These are phyloP conservation scores for Nephotettix cincticeps DNA, from an alignment of 1,140 invertebrate genomes.

Conservation along the genomic window DNA sequence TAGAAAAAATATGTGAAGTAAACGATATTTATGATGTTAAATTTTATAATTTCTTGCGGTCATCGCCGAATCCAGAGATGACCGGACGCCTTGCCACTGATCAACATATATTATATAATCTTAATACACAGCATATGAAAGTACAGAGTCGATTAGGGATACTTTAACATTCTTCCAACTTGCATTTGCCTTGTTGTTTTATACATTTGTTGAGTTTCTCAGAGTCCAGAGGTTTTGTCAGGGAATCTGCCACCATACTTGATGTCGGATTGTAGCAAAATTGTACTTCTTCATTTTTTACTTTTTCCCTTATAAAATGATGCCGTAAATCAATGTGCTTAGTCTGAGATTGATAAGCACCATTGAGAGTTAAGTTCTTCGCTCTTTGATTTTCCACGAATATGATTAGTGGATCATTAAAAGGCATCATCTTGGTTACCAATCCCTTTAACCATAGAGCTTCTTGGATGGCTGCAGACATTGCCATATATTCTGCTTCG, in stretches of 20 bases:
- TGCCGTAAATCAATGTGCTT: not conserved
- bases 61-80: too few relatives aligned
- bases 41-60: not conserved
- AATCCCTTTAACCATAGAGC: not conserved
- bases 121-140: too few relatives aligned
- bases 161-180: not conserved
- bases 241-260: not conserved
- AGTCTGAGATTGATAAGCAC: not conserved
- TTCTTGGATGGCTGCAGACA: not conserved
- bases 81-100: too few relatives aligned
- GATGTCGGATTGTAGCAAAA: not conserved
- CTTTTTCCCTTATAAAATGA: not conserved
- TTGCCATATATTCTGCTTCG: not conserved
- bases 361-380: too few relatives aligned
- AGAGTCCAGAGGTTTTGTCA: not conserved
- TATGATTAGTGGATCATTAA: not conserved
- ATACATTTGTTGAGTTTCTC: not conserved
- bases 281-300: not conserved
- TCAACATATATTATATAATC: not conserved
- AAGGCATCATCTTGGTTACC: not conserved
- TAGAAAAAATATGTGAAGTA: too few relatives aligned
- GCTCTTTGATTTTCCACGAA: not conserved
- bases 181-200: not conserved
- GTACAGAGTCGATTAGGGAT: not conserved
- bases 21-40: not conserved